Conservation (phyloP, 2,888 invertebrate genomes). For the Drosophila affinis region DNA sequence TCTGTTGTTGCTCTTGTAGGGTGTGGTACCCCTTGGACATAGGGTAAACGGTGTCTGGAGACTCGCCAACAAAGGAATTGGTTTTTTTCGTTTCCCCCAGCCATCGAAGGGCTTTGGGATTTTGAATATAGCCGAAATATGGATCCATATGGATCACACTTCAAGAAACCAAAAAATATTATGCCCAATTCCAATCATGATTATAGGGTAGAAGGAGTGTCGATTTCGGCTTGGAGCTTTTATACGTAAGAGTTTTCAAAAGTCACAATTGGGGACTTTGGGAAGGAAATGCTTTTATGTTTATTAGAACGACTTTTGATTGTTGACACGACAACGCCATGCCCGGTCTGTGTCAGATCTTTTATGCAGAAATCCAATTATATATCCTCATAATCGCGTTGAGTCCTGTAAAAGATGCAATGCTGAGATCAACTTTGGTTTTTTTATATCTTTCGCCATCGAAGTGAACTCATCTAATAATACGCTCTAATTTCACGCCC, state of each 20-base stretch:
- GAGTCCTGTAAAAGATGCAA: slow-evolving; percentile 52
- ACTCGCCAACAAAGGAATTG: background rate
- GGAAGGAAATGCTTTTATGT: slow-evolving; percentile 66
- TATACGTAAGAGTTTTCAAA: slow-evolving; percentile 39
- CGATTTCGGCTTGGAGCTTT: background rate
- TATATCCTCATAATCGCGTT: background rate
- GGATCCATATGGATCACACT: background rate
- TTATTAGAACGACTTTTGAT: slow-evolving; percentile 74
- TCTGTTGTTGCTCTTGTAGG: background rate
- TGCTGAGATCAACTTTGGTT: slow-evolving; percentile 35
- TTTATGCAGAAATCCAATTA: slow-evolving; percentile 34
- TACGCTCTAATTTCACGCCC: slow-evolving; percentile 69
- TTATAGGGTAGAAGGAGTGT: background rate
- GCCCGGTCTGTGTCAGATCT: slow-evolving; percentile 13
- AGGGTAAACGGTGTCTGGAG: background rate
- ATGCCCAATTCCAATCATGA: background rate
- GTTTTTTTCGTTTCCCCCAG: background rate
- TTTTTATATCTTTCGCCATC: slow-evolving; percentile 15
- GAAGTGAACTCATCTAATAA: slow-evolving; percentile 61
- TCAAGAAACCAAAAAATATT: no score
- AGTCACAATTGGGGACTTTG: slow-evolving; percentile 42
- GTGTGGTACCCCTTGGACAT: slow-evolving; percentile 19
- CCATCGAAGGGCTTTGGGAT: background rate
- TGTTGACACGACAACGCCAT: slow-evolving; percentile 61
- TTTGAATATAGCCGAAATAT: background rate